Percentiles rank a stretch among this genome's conserved stretches.
phyloP scores from a whole-genome alignment of 2,888 invertebrate species.

The Drosophila dives region DNA sequence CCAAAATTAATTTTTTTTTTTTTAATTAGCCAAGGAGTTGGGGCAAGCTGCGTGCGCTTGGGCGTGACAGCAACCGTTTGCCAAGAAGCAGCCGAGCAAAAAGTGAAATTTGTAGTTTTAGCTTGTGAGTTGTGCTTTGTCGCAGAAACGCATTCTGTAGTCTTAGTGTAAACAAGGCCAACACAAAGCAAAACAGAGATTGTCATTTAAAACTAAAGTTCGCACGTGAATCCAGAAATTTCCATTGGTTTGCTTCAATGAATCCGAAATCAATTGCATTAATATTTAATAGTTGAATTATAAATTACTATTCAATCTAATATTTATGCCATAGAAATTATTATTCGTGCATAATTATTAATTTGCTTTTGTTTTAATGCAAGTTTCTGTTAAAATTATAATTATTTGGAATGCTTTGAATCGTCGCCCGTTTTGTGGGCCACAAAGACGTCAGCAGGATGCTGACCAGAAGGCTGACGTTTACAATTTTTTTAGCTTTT shows the following conservation, averaged over 20 bases:
- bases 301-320: not conserved
- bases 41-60: constrained; percentile 39
- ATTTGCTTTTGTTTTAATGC: not conserved
- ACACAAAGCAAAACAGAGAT: constrained; percentile 16
- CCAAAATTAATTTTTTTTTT: constrained; percentile 53
- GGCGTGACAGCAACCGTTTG: constrained; percentile 44
- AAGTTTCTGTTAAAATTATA: not conserved
- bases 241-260: not conserved
- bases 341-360: not conserved
- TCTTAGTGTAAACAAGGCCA: constrained; percentile 66
- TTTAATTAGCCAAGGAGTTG: constrained; percentile 57
- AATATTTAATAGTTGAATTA: not conserved
- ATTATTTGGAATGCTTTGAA: not conserved
- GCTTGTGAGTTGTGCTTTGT: constrained; percentile 24
- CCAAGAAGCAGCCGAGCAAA: constrained; percentile 43
- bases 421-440: not conserved
- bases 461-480: constrained; percentile 46
- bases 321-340: not conserved
- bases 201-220: not conserved
- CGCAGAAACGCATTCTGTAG: not conserved
- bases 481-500: constrained; percentile 7
- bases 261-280: not conserved
- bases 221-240: not conserved
- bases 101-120: constrained; percentile 57
- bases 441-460: constrained; percentile 75